phyloP scores from a whole-genome alignment of 2,888 invertebrate species.

The Xylota segnis region DNA sequence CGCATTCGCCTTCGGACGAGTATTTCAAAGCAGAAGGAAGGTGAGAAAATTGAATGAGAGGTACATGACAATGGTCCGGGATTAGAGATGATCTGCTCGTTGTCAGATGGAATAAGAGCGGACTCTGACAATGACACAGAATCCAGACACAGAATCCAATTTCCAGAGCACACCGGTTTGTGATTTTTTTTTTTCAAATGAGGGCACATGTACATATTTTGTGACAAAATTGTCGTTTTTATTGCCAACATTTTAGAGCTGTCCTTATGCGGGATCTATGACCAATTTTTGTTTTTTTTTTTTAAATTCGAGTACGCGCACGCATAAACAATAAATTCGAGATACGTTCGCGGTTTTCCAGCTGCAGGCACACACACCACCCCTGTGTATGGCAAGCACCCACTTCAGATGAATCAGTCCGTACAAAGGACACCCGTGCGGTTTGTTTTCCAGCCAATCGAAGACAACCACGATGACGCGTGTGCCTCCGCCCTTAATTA shows the following conservation, averaged over 20 bases:
- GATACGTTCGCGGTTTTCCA: constrained; percentile 27
- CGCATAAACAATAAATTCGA: constrained; percentile 48
- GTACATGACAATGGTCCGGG: constrained; percentile 67
- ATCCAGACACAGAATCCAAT: constrained; percentile 67
- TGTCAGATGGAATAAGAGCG: constrained; percentile 42
- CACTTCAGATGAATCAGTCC: constrained; percentile 63
- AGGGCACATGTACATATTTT: constrained; percentile 48
- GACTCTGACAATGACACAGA: constrained; percentile 5
- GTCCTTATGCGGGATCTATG: constrained; percentile 65
- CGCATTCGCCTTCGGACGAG: background rate
- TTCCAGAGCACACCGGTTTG: constrained; percentile 50
- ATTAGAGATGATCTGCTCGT: constrained; percentile 76
- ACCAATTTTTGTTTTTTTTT: constrained; percentile 53
- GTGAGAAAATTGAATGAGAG: constrained; percentile 66
- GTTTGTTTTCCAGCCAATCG: constrained; percentile 74
- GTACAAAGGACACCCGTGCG: constrained; percentile 73
- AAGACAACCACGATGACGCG: constrained; percentile 50
- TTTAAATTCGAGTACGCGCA: constrained; percentile 31
- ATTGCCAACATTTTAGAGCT: constrained; percentile 1
- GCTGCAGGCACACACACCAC: constrained; percentile 51
- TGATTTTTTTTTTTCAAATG: constrained; percentile 37
- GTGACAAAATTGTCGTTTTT: constrained; percentile 23
- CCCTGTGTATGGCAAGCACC: constrained; percentile 30
- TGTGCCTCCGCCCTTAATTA: constrained; percentile 51
- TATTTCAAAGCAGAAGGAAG: constrained; percentile 65